A percentile compares a stretch with the other conserved stretches of the same genome.
Conservation (phyloP, 1,140 invertebrate genomes). For the Leptinotarsa texana region DNA sequence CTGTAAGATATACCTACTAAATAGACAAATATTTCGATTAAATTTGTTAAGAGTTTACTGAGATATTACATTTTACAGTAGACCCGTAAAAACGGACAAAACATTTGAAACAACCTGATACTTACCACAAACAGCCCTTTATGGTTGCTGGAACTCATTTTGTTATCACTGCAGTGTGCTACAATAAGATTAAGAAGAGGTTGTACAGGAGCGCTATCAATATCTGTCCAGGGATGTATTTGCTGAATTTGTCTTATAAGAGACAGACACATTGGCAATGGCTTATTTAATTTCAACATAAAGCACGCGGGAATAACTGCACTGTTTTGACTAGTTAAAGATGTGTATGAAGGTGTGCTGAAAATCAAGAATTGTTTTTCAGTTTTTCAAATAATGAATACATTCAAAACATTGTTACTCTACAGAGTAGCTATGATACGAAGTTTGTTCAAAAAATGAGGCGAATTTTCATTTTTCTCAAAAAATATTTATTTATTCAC, state of each 20-base stretch:
- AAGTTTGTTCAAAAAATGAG: too few species aligned
- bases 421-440: too few species aligned
- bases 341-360: slow-evolving; percentile 78
- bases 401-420: too few species aligned
- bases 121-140: slow-evolving; percentile 78
- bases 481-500: too few species aligned
- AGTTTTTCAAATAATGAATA: too few species aligned
- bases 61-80: too few species aligned
- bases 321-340: slow-evolving; percentile 81
- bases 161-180: slow-evolving; percentile 71
- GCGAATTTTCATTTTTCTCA: too few species aligned
- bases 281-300: slow-evolving; percentile 82
- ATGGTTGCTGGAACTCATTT: slow-evolving; percentile 70
- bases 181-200: slow-evolving; percentile 78
- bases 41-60: too few species aligned
- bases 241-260: slow-evolving; percentile 74
- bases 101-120: slow-evolving; percentile 34
- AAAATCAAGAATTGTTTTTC: slow-evolving; percentile 19
- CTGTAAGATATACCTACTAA: too few species aligned
- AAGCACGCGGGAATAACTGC: slow-evolving; percentile 88
- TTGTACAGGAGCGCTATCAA: slow-evolving; percentile 64
- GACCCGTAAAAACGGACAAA: too few species aligned
- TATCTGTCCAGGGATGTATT: slow-evolving; percentile 73
- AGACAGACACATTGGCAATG: slow-evolving; percentile 81
- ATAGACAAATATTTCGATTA: too few species aligned